Evolutionary conservation across 2,888 invertebrate genomes (phyloP).

Genomic region (Acholoe squamosa): DNA sequence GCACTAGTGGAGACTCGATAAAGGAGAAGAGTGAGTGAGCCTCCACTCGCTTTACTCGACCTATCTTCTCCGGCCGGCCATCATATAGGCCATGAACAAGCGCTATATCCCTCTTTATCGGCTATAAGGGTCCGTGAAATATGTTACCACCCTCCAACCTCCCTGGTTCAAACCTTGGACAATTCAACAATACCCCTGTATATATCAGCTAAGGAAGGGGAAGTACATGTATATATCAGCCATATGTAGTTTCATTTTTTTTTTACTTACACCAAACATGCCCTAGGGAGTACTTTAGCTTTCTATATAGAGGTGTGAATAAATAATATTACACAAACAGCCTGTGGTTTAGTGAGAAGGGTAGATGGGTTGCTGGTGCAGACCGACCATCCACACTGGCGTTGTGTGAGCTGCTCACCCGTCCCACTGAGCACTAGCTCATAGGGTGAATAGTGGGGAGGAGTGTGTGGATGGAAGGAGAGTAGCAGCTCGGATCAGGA

Average conservation of each 20-base stretch:
- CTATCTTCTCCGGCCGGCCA: not conserved
- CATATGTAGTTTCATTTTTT: no score
- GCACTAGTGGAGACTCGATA: not conserved
- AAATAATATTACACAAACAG: not conserved
- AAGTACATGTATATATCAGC: no score
- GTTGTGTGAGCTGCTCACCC: not conserved
- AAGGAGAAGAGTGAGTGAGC: not conserved
- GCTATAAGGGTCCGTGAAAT: not conserved
- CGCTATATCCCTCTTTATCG: conserved; percentile 1
- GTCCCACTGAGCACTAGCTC: not conserved
- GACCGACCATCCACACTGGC: not conserved
- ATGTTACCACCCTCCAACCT: no score
- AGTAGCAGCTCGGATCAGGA: not conserved
- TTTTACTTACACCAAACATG: not conserved
- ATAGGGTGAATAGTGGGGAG: not conserved
- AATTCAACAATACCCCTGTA: no score
- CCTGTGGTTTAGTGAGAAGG: no score
- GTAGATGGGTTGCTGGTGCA: no score
- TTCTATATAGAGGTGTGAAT: not conserved
- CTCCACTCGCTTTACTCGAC: not conserved
- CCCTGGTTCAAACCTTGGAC: no score
- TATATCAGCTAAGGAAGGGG: no score
- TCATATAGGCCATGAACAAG: not conserved
- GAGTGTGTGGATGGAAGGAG: conserved; percentile 2
- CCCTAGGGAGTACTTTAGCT: not conserved